Percentiles rank a stretch among this genome's conserved stretches.
Conservation (phyloP, 2,113 vertebrate species). For the Brachypteracias leptosomus region DNA sequence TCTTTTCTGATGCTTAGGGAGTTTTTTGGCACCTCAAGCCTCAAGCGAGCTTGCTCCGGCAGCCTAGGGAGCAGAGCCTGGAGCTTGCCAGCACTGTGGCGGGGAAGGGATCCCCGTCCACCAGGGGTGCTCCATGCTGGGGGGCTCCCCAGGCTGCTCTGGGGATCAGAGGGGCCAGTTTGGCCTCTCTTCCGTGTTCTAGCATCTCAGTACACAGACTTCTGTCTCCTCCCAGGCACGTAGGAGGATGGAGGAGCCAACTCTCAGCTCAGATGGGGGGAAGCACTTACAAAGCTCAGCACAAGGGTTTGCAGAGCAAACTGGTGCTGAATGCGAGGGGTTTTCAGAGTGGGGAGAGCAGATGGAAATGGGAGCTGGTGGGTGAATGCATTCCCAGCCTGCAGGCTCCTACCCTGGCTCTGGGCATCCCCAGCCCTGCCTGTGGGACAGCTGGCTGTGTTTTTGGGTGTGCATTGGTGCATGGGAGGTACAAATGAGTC, state of each 20-base stretch:
- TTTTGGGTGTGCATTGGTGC: background rate
- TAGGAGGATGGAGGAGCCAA: background rate
- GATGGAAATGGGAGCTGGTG: accelerated
- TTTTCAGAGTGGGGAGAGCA: accelerated
- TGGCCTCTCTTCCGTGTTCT: background rate
- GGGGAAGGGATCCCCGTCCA: accelerated
- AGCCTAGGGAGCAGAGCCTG: background rate
- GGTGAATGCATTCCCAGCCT: background rate
- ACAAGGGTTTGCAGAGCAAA: background rate
- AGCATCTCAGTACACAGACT: background rate
- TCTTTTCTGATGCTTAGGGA: background rate
- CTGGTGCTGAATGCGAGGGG: accelerated
- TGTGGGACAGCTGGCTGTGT: accelerated
- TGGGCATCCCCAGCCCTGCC: background rate
- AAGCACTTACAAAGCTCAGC: accelerated
- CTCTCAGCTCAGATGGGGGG: background rate
- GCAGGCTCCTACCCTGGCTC: accelerated
- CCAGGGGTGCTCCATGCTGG: accelerated
- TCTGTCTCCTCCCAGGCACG: background rate
- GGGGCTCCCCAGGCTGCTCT: accelerated
- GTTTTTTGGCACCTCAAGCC: background rate
- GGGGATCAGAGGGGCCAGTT: background rate
- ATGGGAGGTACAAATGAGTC: accelerated
- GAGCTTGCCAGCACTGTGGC: background rate
- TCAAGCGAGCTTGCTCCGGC: accelerated